phyloP scores from a whole-genome alignment of 1,140 invertebrate species.

The Eciton burchellii region DNA sequence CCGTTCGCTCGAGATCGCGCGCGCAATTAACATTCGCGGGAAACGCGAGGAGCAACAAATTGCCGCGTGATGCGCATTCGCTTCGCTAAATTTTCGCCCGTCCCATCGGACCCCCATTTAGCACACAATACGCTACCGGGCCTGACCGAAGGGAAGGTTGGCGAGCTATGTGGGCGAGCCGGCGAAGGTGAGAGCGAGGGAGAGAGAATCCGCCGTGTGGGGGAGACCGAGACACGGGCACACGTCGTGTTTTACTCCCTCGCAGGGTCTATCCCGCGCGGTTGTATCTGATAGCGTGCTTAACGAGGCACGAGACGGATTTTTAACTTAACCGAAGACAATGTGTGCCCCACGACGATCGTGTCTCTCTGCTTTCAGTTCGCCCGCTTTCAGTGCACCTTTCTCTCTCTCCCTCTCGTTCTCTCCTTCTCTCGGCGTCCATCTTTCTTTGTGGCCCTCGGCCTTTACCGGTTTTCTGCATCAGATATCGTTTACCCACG shows the following conservation, averaged over 20 bases:
- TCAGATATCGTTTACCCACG: conserved; percentile 83
- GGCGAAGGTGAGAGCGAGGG: conserved; percentile 39
- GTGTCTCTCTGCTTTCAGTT: conserved; percentile 79
- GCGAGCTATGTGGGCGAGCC: conserved; percentile 66
- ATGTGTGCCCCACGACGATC: conserved; percentile 78
- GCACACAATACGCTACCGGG: conserved; percentile 64
- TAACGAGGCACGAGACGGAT: conserved; percentile 85
- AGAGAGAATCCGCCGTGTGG: conserved; percentile 52
- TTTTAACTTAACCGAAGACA: conserved; percentile 85
- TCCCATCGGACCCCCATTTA: conserved; percentile 37
- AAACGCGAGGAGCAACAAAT: conserved; percentile 30
- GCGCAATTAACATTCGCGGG: conserved; percentile 10
- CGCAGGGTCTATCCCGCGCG: conserved; percentile 69
- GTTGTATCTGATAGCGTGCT: conserved; percentile 82
- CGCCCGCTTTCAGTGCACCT: conserved; percentile 48
- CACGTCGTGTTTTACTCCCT: conserved; percentile 65
- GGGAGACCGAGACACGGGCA: conserved; percentile 41
- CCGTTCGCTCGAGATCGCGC: background rate
- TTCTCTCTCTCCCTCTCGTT: conserved; percentile 41
- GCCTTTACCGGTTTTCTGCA: conserved; percentile 84
- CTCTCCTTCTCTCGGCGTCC: conserved; percentile 61
- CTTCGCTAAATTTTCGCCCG: conserved; percentile 52
- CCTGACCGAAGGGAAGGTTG: conserved; percentile 40
- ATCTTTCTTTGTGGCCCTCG: conserved; percentile 47
- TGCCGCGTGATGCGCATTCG: conserved; percentile 50